A percentile compares a stretch with the other conserved stretches of the same genome.
phyloP scores from a whole-genome alignment of 1,140 invertebrate species.

The Rhizoglyphus robini region DNA sequence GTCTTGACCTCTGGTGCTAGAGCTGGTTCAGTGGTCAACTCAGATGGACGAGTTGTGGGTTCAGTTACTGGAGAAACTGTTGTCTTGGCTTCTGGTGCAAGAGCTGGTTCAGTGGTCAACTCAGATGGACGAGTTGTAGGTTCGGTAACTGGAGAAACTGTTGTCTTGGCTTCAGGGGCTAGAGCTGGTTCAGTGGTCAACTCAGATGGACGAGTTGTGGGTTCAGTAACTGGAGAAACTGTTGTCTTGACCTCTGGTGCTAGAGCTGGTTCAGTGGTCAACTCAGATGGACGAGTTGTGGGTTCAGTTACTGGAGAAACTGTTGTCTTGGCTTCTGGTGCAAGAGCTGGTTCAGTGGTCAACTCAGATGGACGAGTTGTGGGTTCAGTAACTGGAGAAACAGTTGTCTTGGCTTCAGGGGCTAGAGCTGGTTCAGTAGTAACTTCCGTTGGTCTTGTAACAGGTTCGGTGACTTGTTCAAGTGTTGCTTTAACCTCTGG shows the following conservation, averaged over 20 bases:
- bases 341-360: background rate
- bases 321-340: background rate
- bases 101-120: constrained; percentile 12
- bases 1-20: background rate
- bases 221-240: background rate
- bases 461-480: background rate
- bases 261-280: constrained; percentile 22
- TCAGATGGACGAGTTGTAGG: background rate
- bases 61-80: constrained; percentile 6
- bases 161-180: background rate
- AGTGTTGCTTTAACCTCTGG: constrained; percentile 16
- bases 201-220: constrained; percentile 1
- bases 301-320: background rate
- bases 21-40: constrained; percentile 15
- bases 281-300: background rate
- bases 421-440: background rate
- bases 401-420: background rate
- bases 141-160: background rate
- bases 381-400: background rate
- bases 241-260: background rate
- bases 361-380: background rate
- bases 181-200: background rate
- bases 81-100: background rate
- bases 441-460: background rate
- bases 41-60: background rate